Base-by-base conservation (phyloP, 2,888 invertebrate species). In the Aleiodes leptofemur region DNA sequence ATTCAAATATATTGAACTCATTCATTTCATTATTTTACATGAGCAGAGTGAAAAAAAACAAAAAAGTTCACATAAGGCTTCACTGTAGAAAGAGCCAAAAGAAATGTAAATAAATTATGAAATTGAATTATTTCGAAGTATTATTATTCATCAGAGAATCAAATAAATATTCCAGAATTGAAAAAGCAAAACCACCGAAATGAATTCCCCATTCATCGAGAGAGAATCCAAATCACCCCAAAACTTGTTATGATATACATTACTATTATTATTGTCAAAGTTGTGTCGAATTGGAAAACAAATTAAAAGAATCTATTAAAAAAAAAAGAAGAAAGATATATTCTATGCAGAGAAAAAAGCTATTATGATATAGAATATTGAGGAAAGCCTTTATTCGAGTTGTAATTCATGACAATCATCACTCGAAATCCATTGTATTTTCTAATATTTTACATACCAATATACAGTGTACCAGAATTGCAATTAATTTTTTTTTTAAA, bases 221-320 rank as follows among this genome's bases (percentile, higher is more conserved):
- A 43, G 4, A 9, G 43, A 43, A 9, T 0, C 8, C 43, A 9
- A 43, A 11, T 43, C 8, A 43, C 43, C 7, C 43, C 0, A 0
- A 85, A 82, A 76, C 77, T 80, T 80, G 76, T 80, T 2, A 23
- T 77, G 76, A 78, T 85, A 85, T 82, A 85, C 84, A 82, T 86
- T 83, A 85, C 86, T 86, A 84, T 85, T 87, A 85, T 86, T 83
- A 81, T 83, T 87, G 86, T 87, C 85, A 83, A 85, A 85, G 85
- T 86, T 87, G 86, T 88, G 87, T 87, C 86, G 87, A 87, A 87
- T 64, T 43, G 5, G 14, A 38, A 64, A 64, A 64, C 16, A 43
- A n/a, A 64, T 7, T 4, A 6, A 66, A 14, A 48, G 9, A 48
- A 43, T 66, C 16, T 43, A 48, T 66, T 34, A 6, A 34, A 3